Percentiles rank a stretch among this genome's conserved stretches.
These are phyloP conservation scores for Ambastaia sidthimunki DNA, from an alignment of 2,797 vertebrate species.

Conservation along the genomic window DNA sequence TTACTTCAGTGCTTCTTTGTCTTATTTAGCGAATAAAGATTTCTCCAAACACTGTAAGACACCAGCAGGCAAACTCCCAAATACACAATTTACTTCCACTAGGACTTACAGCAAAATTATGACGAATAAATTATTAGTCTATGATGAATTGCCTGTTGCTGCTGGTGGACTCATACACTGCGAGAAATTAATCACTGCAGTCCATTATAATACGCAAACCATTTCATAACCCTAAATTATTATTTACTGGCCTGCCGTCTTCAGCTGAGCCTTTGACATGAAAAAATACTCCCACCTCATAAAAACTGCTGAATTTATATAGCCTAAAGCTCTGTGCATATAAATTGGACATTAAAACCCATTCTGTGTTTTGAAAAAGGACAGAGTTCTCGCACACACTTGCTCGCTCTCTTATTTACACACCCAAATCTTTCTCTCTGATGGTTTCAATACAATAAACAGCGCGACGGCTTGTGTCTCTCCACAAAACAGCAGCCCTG, in stretches of 20 bases:
- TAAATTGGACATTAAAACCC: conserved; percentile 74
- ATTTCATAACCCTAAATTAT: conserved; percentile 64
- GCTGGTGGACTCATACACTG: conserved; percentile 7
- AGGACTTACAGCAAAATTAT: conserved; percentile 50
- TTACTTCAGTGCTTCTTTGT: background rate
- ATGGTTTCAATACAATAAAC: background rate
- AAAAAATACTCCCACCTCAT: conserved; percentile 7
- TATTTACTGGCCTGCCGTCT: conserved; percentile 38
- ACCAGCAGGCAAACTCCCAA: too few species aligned
- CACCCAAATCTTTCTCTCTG: background rate
- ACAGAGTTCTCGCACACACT: background rate
- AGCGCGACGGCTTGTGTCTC: background rate
- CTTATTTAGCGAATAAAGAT: background rate
- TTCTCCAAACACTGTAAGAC: too few species aligned
- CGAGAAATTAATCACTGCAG: conserved; percentile 59
- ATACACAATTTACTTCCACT: too few species aligned
- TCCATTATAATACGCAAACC: conserved; percentile 48
- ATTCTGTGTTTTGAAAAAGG: conserved; percentile 48
- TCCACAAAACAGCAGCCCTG: background rate
- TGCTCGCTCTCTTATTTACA: background rate
- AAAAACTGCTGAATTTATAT: conserved; percentile 25
- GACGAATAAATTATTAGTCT: conserved; percentile 62
- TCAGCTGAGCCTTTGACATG: conserved; percentile 41
- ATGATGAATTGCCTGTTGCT: conserved; percentile 45
- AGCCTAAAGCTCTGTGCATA: conserved; percentile 63